Conservation (phyloP, 2,797 vertebrate species). For the Acipenser oxyrinchus region DNA sequence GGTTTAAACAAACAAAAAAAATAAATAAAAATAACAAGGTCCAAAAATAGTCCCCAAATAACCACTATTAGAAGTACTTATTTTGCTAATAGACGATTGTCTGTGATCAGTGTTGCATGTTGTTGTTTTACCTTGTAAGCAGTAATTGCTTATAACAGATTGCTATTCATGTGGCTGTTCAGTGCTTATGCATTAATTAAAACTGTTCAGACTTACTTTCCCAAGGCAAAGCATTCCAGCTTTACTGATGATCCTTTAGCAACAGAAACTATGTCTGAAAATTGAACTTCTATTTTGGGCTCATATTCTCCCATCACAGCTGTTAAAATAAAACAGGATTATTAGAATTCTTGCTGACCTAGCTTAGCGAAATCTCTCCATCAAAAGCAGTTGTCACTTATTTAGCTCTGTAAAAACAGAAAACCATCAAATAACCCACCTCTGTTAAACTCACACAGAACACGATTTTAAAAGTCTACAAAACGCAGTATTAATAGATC, state of each 20-base stretch:
- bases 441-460: no score
- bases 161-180: background rate
- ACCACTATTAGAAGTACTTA: no score
- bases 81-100: no score
- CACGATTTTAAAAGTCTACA: no score
- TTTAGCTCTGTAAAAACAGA: no score
- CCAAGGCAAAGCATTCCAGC: conserved; percentile 88
- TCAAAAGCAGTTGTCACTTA: no score
- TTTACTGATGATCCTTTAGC: conserved; percentile 81
- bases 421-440: no score
- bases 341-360: no score
- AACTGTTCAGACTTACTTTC: conserved; percentile 76
- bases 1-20: conserved; percentile 17
- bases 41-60: no score
- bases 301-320: conserved; percentile 92
- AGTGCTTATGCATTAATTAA: conserved; percentile 10
- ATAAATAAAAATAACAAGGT: conserved; percentile 27
- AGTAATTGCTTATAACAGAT: background rate
- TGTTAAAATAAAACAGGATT: conserved; percentile 33
- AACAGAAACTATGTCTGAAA: conserved; percentile 72
- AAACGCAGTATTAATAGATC: no score
- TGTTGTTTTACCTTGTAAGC: background rate
- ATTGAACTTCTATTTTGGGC: conserved; percentile 91
- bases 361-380: no score
- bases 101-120: no score